Evolutionary conservation across 1,140 invertebrate species (phyloP).

Genomic region (Penaeus chinensis): DNA sequence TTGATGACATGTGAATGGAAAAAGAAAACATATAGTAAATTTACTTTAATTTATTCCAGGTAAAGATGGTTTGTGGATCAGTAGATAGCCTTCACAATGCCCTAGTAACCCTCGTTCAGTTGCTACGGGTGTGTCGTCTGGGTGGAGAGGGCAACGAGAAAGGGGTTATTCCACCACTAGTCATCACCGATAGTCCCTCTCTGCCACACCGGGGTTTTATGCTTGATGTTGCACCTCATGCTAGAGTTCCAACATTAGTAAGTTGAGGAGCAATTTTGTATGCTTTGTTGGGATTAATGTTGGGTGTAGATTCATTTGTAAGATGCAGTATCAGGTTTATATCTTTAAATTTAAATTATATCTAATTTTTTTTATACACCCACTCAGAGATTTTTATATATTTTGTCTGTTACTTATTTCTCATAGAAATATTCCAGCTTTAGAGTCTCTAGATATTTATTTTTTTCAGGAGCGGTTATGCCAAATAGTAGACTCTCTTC

Average conservation of each 20-base stretch:
- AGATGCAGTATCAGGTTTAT: no score
- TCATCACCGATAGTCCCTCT: conserved; percentile 76
- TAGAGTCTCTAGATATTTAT: background rate
- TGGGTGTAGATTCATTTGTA: background rate
- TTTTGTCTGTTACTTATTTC: no score
- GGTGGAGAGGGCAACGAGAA: conserved; percentile 33
- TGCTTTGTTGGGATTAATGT: background rate
- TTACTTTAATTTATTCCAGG: conserved; percentile 66
- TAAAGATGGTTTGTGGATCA: conserved; percentile 72
- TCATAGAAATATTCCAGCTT: background rate
- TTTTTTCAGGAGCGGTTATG: conserved; percentile 72
- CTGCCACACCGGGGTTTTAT: conserved; percentile 74
- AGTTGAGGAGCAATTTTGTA: conserved; percentile 49
- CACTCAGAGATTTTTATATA: no score
- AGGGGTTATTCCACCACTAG: conserved; percentile 69
- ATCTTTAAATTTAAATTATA: no score
- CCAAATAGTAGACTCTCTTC: conserved; percentile 73
- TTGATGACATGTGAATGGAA: background rate
- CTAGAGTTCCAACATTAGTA: conserved; percentile 74
- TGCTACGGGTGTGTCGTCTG: conserved; percentile 71
- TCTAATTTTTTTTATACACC: no score
- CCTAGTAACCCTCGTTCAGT: conserved; percentile 75
- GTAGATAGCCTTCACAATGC: conserved; percentile 74
- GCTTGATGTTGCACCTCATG: conserved; percentile 75
- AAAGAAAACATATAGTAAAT: background rate